Evolutionary conservation across 2,113 vertebrate species (phyloP), one percentile per base, ranked within the genome.

Genomic region (Anarrhichthys ocellatus): DNA sequence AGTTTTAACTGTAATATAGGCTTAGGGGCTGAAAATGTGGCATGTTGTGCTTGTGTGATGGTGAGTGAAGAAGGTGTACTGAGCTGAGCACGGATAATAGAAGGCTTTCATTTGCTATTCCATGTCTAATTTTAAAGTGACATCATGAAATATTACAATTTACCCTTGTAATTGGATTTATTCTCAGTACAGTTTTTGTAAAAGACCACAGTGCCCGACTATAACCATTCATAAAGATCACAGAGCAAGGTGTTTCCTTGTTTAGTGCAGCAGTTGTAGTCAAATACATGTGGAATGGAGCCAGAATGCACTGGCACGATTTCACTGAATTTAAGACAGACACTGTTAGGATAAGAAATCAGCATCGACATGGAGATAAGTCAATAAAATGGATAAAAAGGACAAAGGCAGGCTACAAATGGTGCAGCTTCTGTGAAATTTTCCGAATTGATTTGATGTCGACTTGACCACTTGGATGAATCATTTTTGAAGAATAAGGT

Each of bases 231-330:
- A 1, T 40, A 17, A 9, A 52, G 40, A 38, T 80, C 64, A 66
- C 10, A 36, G 73, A 54, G 42, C 10, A 36, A 72, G 20, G 38
- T 80, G 59, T 58, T 73, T 13, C 13, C 20, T 5, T 56, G 22
- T 73, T 77, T 36, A 18, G 38, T 72, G 24, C 24, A 34, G 59
- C 22, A 50, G 29, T 11, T 48, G 9, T 59, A 64, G 34, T 81
- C 2, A 58, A 63, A 74, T 63, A 50, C 56, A 17, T 75, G 52
- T 78, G 76, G 36, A 70, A 0, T 17, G 44, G 2, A 78, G 56
- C 62, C 38, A 73, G 0, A 22, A 50, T 29, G 0, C 15, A 29
- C n/a, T 69, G 78, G 44, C 59, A 32, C 0, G 0, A 9, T 5
- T 80, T 36, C 40, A 56, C 5, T 34, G 14, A 20, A 58, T 1